A percentile compares a stretch with the other conserved stretches of the same genome.
Evolutionary conservation across 2,888 invertebrate genomes (phyloP).

Genomic region (Tuta absoluta): DNA sequence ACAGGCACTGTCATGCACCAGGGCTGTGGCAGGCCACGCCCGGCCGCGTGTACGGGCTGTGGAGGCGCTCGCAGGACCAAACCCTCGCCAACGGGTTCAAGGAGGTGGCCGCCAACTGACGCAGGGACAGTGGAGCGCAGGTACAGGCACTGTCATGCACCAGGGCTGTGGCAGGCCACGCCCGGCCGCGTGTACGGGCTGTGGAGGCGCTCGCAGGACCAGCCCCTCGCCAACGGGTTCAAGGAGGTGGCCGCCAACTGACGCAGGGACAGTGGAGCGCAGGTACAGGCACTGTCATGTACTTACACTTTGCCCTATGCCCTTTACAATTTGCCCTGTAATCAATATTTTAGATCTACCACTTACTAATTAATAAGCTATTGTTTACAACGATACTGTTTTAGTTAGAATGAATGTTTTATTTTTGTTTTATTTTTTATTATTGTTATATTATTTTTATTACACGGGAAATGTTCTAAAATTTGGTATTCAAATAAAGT

Average conservation of each 20-base stretch:
- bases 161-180: conserved; percentile 94
- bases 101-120: conserved; percentile 78
- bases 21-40: conserved; percentile 98
- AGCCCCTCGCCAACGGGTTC: conserved; percentile 60
- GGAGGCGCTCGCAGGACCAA: conserved; percentile 88
- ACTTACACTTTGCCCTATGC: no score
- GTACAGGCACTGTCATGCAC: not conserved
- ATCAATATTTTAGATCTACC: no score
- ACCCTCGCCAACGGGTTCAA: conserved; percentile 65
- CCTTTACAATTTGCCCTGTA: no score
- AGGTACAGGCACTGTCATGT: conserved; percentile 68
- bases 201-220: conserved; percentile 89
- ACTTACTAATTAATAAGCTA: no score
- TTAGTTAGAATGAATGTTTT: no score
- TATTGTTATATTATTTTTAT: no score
- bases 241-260: conserved; percentile 78
- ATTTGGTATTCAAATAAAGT: no score
- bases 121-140: not conserved
- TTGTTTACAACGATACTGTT: no score
- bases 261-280: conserved; percentile 39
- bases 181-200: conserved; percentile 97
- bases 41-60: conserved; percentile 96
- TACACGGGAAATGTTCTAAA: no score
- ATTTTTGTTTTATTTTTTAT: no score
- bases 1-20: conserved; percentile 80